Base-by-base conservation (phyloP, 53 echinoderm and acorn worm species). In the Holothuria scabra region DNA sequence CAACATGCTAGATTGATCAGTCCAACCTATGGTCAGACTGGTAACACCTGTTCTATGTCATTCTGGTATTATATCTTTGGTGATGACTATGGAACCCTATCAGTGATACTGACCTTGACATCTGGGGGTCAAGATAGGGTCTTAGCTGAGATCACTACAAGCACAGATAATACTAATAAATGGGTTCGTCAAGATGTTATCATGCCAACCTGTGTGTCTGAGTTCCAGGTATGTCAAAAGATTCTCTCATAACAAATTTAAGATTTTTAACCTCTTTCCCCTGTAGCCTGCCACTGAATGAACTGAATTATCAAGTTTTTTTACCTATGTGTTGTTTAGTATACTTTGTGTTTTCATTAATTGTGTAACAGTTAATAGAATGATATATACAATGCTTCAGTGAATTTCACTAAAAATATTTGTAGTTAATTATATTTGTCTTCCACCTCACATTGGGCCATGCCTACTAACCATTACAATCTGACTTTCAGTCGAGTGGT, bases 61-160 rank as follows among this genome's bases (percentile, higher is more conserved):
- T 86, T 95, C 86, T 93, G 95, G 93, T 95, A 93, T 60, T 92
- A 95, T 80, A 86, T 89, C 71, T 91, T 85, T 38, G 93, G 90
- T 3, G 81, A 57, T 13, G 82, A 90, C 24, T 89, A 85, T 24
- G 94, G 94, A 18, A 35, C 38, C 7, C 85, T 94, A 6, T 80
- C 83, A 9, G 59, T 87, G 31, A 82, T 87, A 21, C 31, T 78
- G 21, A 29, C 78, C 18, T 19, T 28, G 24, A 57, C 81, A 70
- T 19, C 86, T 65, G 79, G 84, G 66, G 55, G 67, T 66, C 21
- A 79, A 66, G 38, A 79, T 56, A 18, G 84, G 59, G 33, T 28
- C 66, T 5, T 84, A 67, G 46, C 60, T 60, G 66, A 84, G 78
- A 79, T 57, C 60, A 14, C 68, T 76, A 8, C 46, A 49, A 28